Percentiles rank a stretch among this genome's conserved stretches.
phyloP scores from a whole-genome alignment of 2,797 vertebrate species.

The Glossophaga mutica region DNA sequence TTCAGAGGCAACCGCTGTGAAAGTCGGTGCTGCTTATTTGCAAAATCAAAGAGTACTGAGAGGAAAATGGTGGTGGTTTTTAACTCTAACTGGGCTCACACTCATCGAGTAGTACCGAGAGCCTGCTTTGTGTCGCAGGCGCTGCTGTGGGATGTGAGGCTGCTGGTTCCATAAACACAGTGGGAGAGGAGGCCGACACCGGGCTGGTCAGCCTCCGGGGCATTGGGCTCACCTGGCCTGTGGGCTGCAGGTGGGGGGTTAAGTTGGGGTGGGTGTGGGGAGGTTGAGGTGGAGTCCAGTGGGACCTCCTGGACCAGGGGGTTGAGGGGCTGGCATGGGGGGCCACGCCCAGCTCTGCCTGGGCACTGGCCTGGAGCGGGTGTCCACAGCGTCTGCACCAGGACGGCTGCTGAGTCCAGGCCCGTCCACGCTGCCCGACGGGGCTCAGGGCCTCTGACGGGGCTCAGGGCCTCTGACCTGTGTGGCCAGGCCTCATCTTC shows the following conservation, averaged over 20 bases:
- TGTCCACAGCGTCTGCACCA: not conserved
- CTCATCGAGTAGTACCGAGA: not conserved
- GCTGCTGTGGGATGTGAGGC: not conserved
- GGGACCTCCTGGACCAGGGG: not conserved
- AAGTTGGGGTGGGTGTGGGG: not conserved
- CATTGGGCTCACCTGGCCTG: not conserved
- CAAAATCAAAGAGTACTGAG: not conserved
- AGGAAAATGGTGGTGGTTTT: not conserved
- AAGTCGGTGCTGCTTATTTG: not conserved
- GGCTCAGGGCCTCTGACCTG: not conserved
- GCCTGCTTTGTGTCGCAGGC: not conserved
- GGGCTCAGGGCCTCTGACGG: not conserved
- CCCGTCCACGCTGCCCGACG: not conserved
- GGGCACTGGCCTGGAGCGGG: not conserved
- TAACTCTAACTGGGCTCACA: not conserved
- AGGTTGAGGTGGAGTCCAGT: not conserved
- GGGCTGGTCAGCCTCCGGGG: not conserved
- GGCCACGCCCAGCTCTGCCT: not conserved
- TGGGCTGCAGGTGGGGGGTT: not conserved
- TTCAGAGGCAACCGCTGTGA: not conserved
- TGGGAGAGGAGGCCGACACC: not conserved
- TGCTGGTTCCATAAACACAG: not conserved
- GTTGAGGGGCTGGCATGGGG: too few species aligned
- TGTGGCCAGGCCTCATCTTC: not conserved
- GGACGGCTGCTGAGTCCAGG: too few species aligned